Conservation (phyloP, 2,888 invertebrate genomes). For the Oxycera nigricornis region DNA sequence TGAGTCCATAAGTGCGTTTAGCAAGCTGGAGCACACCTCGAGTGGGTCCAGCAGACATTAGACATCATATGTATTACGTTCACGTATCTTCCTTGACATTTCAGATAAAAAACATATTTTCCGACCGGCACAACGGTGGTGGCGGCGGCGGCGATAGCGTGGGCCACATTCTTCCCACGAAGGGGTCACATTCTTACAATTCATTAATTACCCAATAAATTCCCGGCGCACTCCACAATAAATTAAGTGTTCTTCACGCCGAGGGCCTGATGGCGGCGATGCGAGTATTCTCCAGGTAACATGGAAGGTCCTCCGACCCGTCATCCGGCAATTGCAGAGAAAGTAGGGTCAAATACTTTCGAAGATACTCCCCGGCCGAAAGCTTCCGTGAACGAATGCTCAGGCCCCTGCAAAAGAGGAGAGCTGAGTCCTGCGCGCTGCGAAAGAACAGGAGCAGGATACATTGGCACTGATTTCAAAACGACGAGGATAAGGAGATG, state of each 20-base stretch:
- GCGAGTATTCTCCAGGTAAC: conserved; percentile 19
- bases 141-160: no score
- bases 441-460: not conserved
- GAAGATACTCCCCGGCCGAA: not conserved
- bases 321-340: not conserved
- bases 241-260: conserved; percentile 24
- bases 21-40: no score
- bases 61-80: no score
- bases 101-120: not conserved
- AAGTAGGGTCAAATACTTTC: not conserved
- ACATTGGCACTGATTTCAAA: not conserved
- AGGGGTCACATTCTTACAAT: conserved; percentile 27
- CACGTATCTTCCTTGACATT: no score
- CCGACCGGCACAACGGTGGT: no score
- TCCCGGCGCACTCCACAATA: conserved; percentile 32
- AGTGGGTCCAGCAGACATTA: no score
- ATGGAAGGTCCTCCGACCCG: conserved; percentile 20
- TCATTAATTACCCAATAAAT: conserved; percentile 34
- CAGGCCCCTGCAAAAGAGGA: not conserved
- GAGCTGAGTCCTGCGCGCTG: conserved; percentile 1
- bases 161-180: not conserved
- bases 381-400: not conserved
- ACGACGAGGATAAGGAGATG: not conserved
- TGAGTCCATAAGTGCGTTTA: no score
- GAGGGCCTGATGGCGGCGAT: conserved; percentile 9